Conservation (phyloP, 2,888 invertebrate species). For the Polydrusus tereticollis region DNA sequence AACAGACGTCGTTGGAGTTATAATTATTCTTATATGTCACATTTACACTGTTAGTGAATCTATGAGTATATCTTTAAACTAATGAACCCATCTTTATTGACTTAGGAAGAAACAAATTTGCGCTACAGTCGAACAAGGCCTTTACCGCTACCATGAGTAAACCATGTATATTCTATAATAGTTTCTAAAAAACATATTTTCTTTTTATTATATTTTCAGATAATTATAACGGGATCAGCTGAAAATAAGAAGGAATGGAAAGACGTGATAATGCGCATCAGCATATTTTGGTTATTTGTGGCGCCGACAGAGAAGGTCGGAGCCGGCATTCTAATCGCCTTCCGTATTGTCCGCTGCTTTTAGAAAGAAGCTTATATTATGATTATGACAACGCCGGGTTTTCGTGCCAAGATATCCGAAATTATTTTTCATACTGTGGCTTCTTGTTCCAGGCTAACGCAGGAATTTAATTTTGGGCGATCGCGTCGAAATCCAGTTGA, state of each 20-base stretch:
- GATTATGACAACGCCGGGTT: constrained; percentile 32
- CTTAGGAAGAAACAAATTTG: no score
- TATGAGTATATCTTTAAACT: no score
- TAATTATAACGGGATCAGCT: constrained; percentile 29
- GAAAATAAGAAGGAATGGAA: constrained; percentile 37
- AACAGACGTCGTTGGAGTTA: no score
- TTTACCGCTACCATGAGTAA: no score
- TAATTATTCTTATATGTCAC: no score
- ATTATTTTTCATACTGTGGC: constrained; percentile 35
- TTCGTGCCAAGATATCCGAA: constrained; percentile 27
- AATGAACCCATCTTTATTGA: no score
- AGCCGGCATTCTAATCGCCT: constrained; percentile 44
- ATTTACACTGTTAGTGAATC: no score
- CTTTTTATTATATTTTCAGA: constrained; percentile 8
- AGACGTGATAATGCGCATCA: constrained; percentile 45
- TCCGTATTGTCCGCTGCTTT: constrained; percentile 41
- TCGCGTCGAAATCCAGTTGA: constrained; percentile 2
- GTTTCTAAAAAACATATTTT: not conserved
- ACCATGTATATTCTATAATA: no score
- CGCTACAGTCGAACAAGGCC: no score
- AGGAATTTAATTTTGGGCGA: constrained; percentile 26
- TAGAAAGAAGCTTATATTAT: constrained; percentile 41
- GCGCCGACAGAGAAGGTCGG: constrained; percentile 40
- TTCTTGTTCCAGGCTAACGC: constrained; percentile 21
- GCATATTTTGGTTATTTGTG: constrained; percentile 47